A percentile compares a stretch with the other conserved stretches of the same genome.
Conservation (phyloP, 2,113 vertebrate species). For the Lamprotornis superbus region DNA sequence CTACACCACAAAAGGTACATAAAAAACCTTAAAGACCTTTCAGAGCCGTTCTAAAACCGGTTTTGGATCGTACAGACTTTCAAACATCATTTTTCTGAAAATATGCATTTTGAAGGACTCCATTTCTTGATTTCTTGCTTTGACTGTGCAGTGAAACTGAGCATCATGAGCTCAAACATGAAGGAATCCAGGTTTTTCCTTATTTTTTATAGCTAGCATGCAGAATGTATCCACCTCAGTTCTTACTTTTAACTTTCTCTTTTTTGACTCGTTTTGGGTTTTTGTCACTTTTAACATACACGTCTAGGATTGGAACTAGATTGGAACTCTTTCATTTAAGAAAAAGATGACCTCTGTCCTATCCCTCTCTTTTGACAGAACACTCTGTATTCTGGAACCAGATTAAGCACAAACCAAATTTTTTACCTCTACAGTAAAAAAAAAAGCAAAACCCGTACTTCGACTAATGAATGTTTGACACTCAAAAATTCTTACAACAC, state of each 20-base stretch:
- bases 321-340: not conserved
- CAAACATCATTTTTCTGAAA: not conserved
- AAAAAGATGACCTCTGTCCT: not conserved
- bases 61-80: not conserved
- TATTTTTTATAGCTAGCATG: not conserved
- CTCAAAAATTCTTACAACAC: not conserved
- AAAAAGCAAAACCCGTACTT: not conserved
- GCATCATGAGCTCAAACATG: not conserved
- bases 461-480: not conserved
- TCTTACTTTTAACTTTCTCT: not conserved
- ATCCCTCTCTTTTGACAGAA: not conserved
- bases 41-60: not conserved
- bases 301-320: not conserved
- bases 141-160: not conserved
- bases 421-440: not conserved
- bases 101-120: fast-evolving
- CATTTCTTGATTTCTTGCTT: not conserved
- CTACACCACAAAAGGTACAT: not conserved
- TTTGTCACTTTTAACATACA: not conserved
- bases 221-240: not conserved
- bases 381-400: not conserved
- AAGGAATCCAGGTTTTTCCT: not conserved
- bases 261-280: fast-evolving
- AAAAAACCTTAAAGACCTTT: not conserved
- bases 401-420: not conserved